Base-by-base conservation (phyloP, 1,140 invertebrate genomes). In the Heliconius himera region DNA sequence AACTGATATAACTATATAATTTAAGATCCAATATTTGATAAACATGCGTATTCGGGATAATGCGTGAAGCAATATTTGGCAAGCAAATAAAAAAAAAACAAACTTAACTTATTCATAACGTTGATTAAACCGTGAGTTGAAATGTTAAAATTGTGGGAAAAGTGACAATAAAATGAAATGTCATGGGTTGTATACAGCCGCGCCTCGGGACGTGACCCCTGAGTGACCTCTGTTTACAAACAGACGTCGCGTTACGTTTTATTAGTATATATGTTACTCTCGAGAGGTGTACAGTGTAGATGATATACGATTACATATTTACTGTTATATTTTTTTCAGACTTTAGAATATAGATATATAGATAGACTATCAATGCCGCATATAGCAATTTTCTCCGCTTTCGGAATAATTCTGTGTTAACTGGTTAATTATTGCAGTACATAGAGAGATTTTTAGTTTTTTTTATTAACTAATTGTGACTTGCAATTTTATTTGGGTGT, bases 181-280 rank as follows among this genome's bases (percentile, higher is more conserved):
- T 16, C 60, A 66, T 66, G 60, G 60, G 60, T 13, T 29, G 54
- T 66, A 29, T 16, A 66, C 8, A 29, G 8, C 6, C 22, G 22
- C 22, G 22, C 60, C 60, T 66, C 60, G 60, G 60, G 22, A 29
- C 60, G 60, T 29, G 60, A 66, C 60, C 60, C 22, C 60, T 66
- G 60, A 66, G 60, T 66, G 60, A 56, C 54, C 54, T 56, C n/a
- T 56, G 54, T 56, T 9, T 56, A 22, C n/a, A 22, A 22, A 56
- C 54, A 22, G 20, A 56, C 54, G 8, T 56, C n/a, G 8, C 22
- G 54, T 51, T 51, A 56, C n/a, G 8, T 56, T 56, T 56, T 22
- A 56, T 56, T 56, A 22, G 20, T 56, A 22, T 56, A 22, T 22
- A 56, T 22, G n/a, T 56, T 56, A 56, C 54, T 56, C 54, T 11